Evolutionary conservation across 2,797 vertebrate species (phyloP), one percentile per base, ranked within the genome.

Genomic region (Neoniphon sammara): DNA sequence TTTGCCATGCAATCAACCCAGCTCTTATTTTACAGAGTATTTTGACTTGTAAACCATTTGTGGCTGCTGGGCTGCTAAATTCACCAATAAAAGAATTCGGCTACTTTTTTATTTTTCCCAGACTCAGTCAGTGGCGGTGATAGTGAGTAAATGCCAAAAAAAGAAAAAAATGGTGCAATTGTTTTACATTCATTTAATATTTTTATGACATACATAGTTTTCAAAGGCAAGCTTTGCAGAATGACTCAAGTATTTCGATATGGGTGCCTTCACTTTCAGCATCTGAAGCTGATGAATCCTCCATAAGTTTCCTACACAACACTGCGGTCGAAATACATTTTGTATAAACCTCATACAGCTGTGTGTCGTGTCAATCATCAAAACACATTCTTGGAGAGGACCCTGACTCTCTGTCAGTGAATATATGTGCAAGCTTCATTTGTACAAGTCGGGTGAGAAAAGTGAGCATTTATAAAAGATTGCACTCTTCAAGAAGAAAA

Each of bases 101-200:
- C n/a, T n/a, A n/a, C n/a, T n/a, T n/a, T n/a, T n/a, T n/a, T n/a
- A 2, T 27, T 27, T 27, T 27, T 27, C 25, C 25, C 31, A 34
- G 5, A 6, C 4, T 44, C 14, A 44, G 2, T 9, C 7, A 20
- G 47, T 20, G 7, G n/a, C 47, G 30, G 10, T 27, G 0, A 66
- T 62, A 2, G 59, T n/a, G n/a, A 81, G 82, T 68, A 46, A 64
- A 0, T 5, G 1, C 25, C 25, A 64, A 60, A 52, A 34, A 34
- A 34, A 2, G 31, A 5, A 64, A 60, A 52, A 34, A 34, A 34
- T 5, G 31, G 31, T 34, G 5, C 31, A 21, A 59, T 65, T 57
- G 58, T 82, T 90, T 91, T 93, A 91, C 87, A 93, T 91, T 92
- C 81, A 90, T 93, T 94, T 93, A 93, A 89, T 93, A 70, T 76